Percentiles rank a stretch among this genome's conserved stretches.
Conservation (phyloP, 2,797 vertebrate species). For the Chelon labrosus region DNA sequence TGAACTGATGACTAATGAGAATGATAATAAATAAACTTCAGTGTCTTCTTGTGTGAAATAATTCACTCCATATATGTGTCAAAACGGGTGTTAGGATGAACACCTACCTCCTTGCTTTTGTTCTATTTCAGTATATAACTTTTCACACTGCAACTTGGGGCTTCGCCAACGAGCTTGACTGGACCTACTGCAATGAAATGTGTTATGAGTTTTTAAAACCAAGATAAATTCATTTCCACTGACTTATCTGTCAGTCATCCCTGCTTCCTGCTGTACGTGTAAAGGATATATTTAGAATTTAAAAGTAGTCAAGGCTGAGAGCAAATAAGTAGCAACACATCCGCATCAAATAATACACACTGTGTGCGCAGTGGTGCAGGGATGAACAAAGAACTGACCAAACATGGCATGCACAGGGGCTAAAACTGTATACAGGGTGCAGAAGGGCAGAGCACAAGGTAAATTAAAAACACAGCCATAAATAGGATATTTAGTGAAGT, state of each 20-base stretch:
- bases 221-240: slow-evolving; percentile 30
- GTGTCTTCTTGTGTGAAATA: too few species aligned
- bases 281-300: slow-evolving; percentile 49
- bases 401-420: background rate
- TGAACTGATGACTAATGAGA: too few species aligned
- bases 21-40: too few species aligned
- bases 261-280: slow-evolving; percentile 13
- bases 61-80: background rate
- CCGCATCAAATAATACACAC: slow-evolving; percentile 36
- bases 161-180: slow-evolving; percentile 17
- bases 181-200: slow-evolving; percentile 13
- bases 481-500: background rate
- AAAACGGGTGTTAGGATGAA: background rate
- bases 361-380: slow-evolving; percentile 22
- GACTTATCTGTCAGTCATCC: slow-evolving; percentile 39
- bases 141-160: background rate
- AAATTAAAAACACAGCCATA: slow-evolving; percentile 5
- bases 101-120: background rate
- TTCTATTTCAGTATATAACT: background rate
- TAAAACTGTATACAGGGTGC: background rate
- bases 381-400: slow-evolving; percentile 19
- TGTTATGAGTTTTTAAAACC: slow-evolving; percentile 30
- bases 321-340: slow-evolving; percentile 40
- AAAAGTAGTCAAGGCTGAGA: slow-evolving; percentile 33
- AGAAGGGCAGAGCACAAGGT: background rate